Evolutionary conservation across 2,797 vertebrate species (phyloP), one percentile per base, ranked within the genome.

Genomic region (Spea hammondii): DNA sequence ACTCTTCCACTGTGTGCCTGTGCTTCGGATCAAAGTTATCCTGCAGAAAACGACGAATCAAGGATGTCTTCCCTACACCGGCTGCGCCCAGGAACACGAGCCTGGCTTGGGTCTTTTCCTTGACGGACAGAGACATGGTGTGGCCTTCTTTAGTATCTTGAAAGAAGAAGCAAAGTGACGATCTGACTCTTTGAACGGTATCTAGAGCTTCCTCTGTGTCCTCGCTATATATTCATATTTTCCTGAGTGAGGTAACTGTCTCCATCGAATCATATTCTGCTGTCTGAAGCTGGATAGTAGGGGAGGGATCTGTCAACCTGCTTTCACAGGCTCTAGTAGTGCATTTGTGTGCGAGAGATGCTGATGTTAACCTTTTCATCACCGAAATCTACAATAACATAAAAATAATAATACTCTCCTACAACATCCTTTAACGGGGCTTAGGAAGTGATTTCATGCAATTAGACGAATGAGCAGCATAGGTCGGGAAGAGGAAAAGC

Each of bases 1-100:
- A 86, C 91, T 97, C 94, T 85, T 96, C 95, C 85, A 96, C 95
- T 0, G 94, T 95, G 85, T 93, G 93, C 70, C 91, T 88, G 86
- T 97, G 94, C 84, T 97, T 96, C 82, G 93, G 83, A 83, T 97
- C 95, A 0, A 97, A 97, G 8, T 91, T 93, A 88, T 96, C 94
- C 80, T 93, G 89, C 74, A 97, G 91, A 89, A 97, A 97, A 77
- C 95, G 94, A 9, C 80, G 90, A 86, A 97, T 97, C 70, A 97
- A 90, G 1, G 96, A 91, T 0, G 95, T 96, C 89, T 97, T 97
- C 46, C 96, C 96, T 51, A 97, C 95, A 0, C 95, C 95, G 0
- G 95, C 95, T 0, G 96, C 95, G 0, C 96, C 96, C 84, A 97
- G 85, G 86, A 97, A 97, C 48, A 95, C 95, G 65, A 97, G 8